Percentiles rank a stretch among this genome's conserved stretches.
These are phyloP conservation scores for Acromyrmex charruanus DNA, from an alignment of 1,140 invertebrate genomes.

Conservation along the genomic window DNA sequence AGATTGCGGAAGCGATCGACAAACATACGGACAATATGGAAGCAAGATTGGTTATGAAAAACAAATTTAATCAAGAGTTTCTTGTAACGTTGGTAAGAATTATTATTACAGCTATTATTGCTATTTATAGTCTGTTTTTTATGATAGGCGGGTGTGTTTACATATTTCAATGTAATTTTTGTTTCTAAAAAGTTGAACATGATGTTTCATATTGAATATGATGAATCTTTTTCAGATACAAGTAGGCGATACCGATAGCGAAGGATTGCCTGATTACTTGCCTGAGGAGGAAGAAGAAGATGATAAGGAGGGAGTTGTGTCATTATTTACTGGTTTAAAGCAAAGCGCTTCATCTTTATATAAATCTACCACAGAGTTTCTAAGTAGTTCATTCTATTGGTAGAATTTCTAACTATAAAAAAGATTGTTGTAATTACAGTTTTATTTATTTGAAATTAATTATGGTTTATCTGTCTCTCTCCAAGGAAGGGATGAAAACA, in stretches of 20 bases:
- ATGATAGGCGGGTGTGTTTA: background rate
- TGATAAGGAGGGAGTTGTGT: conserved; percentile 84
- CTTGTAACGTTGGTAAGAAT: conserved; percentile 82
- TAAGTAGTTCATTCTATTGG: conserved; percentile 86
- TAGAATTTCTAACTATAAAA: conserved; percentile 70
- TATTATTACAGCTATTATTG: background rate
- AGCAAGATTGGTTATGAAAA: conserved; percentile 85
- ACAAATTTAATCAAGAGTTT: conserved; percentile 86
- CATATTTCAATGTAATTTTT: background rate
- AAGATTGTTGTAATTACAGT: conserved; percentile 28
- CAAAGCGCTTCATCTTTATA: conserved; percentile 85
- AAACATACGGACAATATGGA: conserved; percentile 84
- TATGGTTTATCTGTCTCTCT: background rate
- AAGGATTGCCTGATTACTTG: conserved; percentile 85
- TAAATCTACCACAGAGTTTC: conserved; percentile 85
- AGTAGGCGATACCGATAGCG: conserved; percentile 79
- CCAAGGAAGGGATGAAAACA: background rate
- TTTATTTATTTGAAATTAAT: conserved; percentile 57
- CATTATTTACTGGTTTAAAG: conserved; percentile 84
- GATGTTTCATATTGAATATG: background rate
- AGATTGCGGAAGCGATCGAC: conserved; percentile 85
- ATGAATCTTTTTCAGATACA: conserved; percentile 74
- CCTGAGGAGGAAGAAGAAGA: conserved; percentile 84
- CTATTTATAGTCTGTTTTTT: background rate
- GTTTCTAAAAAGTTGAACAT: background rate